These are phyloP conservation scores for Pterocles gutturalis DNA, from an alignment of 2,113 vertebrate genomes.

Conservation along the genomic window DNA sequence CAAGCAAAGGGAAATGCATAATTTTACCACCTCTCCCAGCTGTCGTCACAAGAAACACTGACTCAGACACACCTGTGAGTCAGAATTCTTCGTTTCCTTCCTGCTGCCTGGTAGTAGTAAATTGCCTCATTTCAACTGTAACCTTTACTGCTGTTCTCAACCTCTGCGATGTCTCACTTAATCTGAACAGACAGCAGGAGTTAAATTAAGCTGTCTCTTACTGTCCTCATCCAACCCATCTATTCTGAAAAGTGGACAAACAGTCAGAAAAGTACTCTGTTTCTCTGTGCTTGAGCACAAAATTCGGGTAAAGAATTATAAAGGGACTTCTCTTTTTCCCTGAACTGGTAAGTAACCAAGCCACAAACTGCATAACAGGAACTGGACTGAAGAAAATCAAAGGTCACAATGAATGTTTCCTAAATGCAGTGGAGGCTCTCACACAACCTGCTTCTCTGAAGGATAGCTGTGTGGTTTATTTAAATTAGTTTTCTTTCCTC, in stretches of 20 bases:
- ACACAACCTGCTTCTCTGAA: not conserved
- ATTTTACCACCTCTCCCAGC: not conserved
- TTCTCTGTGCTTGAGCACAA: not conserved
- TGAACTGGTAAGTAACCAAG: not conserved
- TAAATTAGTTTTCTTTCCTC: constrained; percentile 10
- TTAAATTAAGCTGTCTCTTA: not conserved
- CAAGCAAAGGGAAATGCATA: not conserved
- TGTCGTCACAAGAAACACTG: constrained; percentile 14
- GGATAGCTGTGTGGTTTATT: not conserved
- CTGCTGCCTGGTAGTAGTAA: not conserved
- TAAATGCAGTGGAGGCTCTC: not conserved
- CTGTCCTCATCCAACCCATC: not conserved
- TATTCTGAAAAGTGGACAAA: not conserved
- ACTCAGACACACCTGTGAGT: constrained; percentile 41
- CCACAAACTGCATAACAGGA: not conserved
- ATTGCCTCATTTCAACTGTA: constrained; percentile 10
- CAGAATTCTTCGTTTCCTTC: constrained; percentile 50
- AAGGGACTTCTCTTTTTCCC: not conserved
- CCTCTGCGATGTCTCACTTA: not conserved
- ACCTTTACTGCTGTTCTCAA: not conserved
- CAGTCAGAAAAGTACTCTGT: not conserved
- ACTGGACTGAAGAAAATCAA: not conserved
- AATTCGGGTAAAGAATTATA: not conserved
- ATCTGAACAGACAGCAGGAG: not conserved
- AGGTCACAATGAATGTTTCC: not conserved